Evolutionary conservation across 1,140 invertebrate species (phyloP).

Genomic region (Drosophila santomea): DNA sequence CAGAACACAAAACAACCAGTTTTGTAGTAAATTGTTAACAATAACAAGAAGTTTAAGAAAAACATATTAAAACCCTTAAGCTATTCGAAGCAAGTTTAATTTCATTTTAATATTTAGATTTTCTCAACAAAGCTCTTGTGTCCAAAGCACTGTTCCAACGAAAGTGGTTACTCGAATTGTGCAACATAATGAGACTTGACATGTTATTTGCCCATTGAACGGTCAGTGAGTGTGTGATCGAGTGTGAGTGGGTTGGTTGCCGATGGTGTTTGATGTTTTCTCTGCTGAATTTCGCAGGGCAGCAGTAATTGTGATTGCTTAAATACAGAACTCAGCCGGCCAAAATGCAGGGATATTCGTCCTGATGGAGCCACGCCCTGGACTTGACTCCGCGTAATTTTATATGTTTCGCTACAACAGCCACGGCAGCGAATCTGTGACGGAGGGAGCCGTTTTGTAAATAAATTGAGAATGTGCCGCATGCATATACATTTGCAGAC

Average conservation of each 20-base stretch:
- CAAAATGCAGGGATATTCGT: constrained; percentile 10
- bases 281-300: constrained; percentile 7
- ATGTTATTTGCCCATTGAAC: constrained; percentile 82
- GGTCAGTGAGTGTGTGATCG: constrained; percentile 50
- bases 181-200: constrained; percentile 81
- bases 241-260: constrained; percentile 26
- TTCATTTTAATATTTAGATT: too few species aligned
- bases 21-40: neutral
- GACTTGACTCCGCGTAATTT: neutral
- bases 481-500: constrained; percentile 2
- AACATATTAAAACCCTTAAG: too few species aligned
- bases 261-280: constrained; percentile 5
- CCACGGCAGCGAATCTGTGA: constrained; percentile 39
- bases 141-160: constrained; percentile 18
- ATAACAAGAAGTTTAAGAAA: too few species aligned
- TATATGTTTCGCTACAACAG: constrained; percentile 19
- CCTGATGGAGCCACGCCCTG: constrained; percentile 37
- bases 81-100: too few species aligned
- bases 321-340: constrained; percentile 24
- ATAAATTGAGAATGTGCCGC: constrained; percentile 73
- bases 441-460: constrained; percentile 60
- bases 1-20: neutral
- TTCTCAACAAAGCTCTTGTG: too few species aligned
- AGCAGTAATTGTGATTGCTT: constrained; percentile 29
- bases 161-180: constrained; percentile 59